A percentile compares a stretch with the other conserved stretches of the same genome.
phyloP scores from a whole-genome alignment of 1,140 invertebrate species.

The Amphibalanus amphitrite region DNA sequence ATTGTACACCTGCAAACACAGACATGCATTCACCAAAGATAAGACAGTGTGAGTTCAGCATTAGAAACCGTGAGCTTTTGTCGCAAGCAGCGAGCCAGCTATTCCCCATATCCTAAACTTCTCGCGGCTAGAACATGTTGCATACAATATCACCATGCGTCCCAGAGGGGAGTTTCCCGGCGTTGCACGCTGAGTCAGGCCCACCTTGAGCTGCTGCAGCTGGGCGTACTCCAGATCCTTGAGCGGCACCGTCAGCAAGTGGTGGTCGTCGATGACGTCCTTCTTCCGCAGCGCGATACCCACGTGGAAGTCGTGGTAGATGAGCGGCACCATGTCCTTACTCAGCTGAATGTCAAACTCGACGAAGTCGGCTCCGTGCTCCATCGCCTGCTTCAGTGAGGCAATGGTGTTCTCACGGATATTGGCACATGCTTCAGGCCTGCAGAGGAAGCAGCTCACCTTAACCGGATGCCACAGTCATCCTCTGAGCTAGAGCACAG shows the following conservation, averaged over 20 bases:
- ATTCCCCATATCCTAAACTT: too few species aligned
- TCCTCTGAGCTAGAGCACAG: too few species aligned
- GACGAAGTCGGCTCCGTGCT: conserved; percentile 78
- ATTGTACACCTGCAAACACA: neutral
- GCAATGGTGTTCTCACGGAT: conserved; percentile 88
- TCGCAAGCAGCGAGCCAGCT: too few species aligned
- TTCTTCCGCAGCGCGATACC: conserved; percentile 66
- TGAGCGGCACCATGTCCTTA: conserved; percentile 80
- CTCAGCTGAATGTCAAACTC: conserved; percentile 94
- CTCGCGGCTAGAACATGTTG: too few species aligned
- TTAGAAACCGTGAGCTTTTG: too few species aligned
- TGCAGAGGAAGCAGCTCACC: neutral
- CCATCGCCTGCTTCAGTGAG: conserved; percentile 73
- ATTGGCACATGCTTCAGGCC: conserved; percentile 36
- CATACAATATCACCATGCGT: too few species aligned
- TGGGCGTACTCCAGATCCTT: conserved; percentile 78
- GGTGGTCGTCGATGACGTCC: conserved; percentile 47
- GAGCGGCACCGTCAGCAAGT: conserved; percentile 70
- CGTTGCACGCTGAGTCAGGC: too few species aligned
- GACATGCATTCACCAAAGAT: too few species aligned
- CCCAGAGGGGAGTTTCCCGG: too few species aligned
- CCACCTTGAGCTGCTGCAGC: conserved; percentile 58
- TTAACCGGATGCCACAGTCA: too few species aligned
- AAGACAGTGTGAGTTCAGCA: too few species aligned
- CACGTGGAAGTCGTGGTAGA: conserved; percentile 92